phyloP scores from a whole-genome alignment of 2,888 invertebrate species.

The Watsonalla binaria region DNA sequence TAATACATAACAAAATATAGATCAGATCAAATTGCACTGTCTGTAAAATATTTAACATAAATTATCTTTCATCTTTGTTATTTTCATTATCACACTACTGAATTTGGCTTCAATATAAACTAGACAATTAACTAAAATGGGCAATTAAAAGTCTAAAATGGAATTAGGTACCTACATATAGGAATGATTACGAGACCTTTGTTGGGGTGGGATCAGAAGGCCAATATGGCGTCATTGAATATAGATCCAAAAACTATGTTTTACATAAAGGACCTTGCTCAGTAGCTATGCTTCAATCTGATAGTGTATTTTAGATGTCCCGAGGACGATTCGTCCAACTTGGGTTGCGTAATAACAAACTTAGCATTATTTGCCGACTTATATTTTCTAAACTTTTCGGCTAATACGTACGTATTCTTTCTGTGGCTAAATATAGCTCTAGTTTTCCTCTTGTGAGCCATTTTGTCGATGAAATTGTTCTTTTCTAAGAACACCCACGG shows the following conservation, averaged over 20 bases:
- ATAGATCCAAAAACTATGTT: conserved; percentile 19
- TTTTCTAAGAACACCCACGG: conserved; percentile 73
- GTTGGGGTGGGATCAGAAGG: conserved; percentile 40
- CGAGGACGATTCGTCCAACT: conserved; percentile 35
- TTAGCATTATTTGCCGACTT: conserved; percentile 58
- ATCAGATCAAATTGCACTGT: conserved; percentile 64
- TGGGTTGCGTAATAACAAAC: conserved; percentile 64
- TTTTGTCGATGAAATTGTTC: conserved; percentile 66
- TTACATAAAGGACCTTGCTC: conserved; percentile 30
- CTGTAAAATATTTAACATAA: conserved; percentile 27
- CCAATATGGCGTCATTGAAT: conserved; percentile 21
- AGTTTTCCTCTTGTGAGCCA: conserved; percentile 60
- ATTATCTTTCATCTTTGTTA: conserved; percentile 44
- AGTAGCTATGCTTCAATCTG: conserved; percentile 59
- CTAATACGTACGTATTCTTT: conserved; percentile 57
- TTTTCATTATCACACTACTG: conserved; percentile 58
- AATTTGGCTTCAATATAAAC: conserved; percentile 63
- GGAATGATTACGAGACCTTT: conserved; percentile 37
- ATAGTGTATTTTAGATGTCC: conserved; percentile 70
- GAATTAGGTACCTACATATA: conserved; percentile 46
- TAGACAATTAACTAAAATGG: conserved; percentile 46
- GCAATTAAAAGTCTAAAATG: conserved; percentile 50
- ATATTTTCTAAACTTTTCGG: conserved; percentile 65
- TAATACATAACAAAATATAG: conserved; percentile 54
- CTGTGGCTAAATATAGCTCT: conserved; percentile 62